Evolutionary conservation across 2,797 vertebrate species (phyloP), one percentile per base, ranked within the genome.

Genomic region (Phataginus tetradactyla): DNA sequence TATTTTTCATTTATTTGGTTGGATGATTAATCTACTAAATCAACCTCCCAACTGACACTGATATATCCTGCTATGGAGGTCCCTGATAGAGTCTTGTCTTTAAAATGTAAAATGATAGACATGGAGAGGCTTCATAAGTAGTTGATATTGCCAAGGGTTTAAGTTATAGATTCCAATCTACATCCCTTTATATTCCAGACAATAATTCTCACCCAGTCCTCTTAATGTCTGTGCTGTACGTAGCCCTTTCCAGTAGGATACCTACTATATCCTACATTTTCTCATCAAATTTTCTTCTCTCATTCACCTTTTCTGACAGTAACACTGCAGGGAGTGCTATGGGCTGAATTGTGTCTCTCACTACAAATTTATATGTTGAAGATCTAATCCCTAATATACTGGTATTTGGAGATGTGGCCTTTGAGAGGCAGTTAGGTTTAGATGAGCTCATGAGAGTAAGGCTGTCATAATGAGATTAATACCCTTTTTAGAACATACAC

Each of bases 151-250:
- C 68, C 3, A 49, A 74, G 17, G 12, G 0, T 42, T 59, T 74
- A 83, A 72, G 7, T 45, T 12, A 7, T 4, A 20, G 14, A 8
- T 25, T 61, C 23, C 1, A 3, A 7, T 34, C 14, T 23, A 4
- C 7, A 5, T 55, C 18, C 4, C 23, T 75, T 77, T 81, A 61
- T 32, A 61, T 12, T 55, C 25, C 13, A 12, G 13, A 59, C 15
- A n/a, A 57, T 63, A 34, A 61, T 69, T 5, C 5, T 49, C 25
- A 80, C 0, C 11, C 8, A 63, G 18, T 34, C 7, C 29, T 34
- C 27, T 8, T 4, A 66, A 20, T 12, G 3, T 61, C 12, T 63
- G 32, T 23, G 12, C 0, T 1, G 1, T n/a, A 25, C 4, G 4
- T 10, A 69, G 6, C 17, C 1, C 32, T 78, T 69, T n/a, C 18